Base-by-base conservation (phyloP, 2,797 vertebrate genomes). In the Lutjanus argentimaculatus region DNA sequence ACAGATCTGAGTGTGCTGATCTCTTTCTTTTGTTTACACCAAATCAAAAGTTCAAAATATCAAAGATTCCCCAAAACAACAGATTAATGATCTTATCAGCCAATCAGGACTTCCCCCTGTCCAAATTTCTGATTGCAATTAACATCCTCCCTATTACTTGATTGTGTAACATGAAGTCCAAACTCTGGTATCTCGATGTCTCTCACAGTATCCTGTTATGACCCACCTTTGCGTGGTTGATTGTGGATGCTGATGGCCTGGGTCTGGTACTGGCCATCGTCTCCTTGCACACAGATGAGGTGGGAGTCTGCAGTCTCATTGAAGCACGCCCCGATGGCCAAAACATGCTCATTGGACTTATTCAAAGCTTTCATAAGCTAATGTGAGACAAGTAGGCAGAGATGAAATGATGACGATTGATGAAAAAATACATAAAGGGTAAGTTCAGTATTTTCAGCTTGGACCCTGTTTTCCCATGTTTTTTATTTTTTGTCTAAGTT, bases 181-280 rank as follows among this genome's bases (percentile, higher is more conserved):
- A 30, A 30, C 25, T 30, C 25, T 30, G 25, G 25, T 36, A 36
- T 36, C 14, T 21, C 21, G 16, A 2, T 42, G 7, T 40, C 16
- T 12, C 4, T 40, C 48, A 19, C 46, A 19, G 45, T 49, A 8
- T 21, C 7, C n/a, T 14, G 43, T 62, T 17, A 7, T 8, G 66
- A 8, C 86, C 93, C 86, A 99, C 98, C 98, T 96, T 98, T 99
- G 79, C 98, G 96, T 1, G 97, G 96, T 87, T 99, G 98, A 83
- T 97, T 99, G 90, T 99, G 99, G 93, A 99, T 99, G 93, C 98
- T 99, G 95, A 99, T 99, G 81, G 99, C 99, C 91, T 99, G 99
- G 0, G 99, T 99, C 94, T 99, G 99, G 90, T 99, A 99, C 91
- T 99, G 98, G 76, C 98, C 97, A 0, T 99, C 97, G 0, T 99